phyloP scores from a whole-genome alignment of 1,140 invertebrate genomes.

The Ectropis grisescens region DNA sequence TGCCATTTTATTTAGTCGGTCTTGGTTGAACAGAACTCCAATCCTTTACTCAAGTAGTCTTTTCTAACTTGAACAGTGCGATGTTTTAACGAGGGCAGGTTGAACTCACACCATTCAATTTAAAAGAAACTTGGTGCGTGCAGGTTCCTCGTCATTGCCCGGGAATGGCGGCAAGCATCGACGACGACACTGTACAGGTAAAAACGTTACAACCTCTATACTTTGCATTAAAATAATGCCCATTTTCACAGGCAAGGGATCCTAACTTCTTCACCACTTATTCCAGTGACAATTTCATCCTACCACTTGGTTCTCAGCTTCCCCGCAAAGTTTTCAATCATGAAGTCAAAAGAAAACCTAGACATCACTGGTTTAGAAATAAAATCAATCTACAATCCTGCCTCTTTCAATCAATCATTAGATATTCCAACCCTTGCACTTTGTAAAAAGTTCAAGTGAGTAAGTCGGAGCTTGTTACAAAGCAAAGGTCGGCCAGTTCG shows the following conservation, averaged over 20 bases:
- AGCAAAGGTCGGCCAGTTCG: conserved; percentile 61
- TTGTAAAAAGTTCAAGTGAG: conserved; percentile 38
- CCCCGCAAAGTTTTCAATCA: conserved; percentile 66
- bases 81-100: conserved; percentile 40
- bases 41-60: conserved; percentile 63
- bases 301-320: conserved; percentile 63
- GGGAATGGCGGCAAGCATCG: conserved; percentile 13
- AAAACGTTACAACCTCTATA: conserved; percentile 83
- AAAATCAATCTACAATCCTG: conserved; percentile 42
- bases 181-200: conserved; percentile 53
- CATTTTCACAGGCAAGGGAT: conserved; percentile 77
- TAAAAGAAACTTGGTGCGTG: conserved; percentile 65
- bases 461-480: conserved; percentile 43
- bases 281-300: conserved; percentile 61
- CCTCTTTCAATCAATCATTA: conserved; percentile 28
- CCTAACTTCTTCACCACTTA: conserved; percentile 55
- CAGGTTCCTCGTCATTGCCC: conserved; percentile 35
- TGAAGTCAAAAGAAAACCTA: conserved; percentile 59
- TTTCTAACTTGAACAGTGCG: conserved; percentile 69
- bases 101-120: conserved; percentile 66
- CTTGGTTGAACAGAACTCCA: conserved; percentile 69
- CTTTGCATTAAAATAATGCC: conserved; percentile 91
- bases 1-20: conserved; percentile 66
- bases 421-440: conserved; percentile 52
- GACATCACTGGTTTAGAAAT: conserved; percentile 39